Base-by-base conservation (phyloP, 2,797 vertebrate species). In the Perodicticus potto region DNA sequence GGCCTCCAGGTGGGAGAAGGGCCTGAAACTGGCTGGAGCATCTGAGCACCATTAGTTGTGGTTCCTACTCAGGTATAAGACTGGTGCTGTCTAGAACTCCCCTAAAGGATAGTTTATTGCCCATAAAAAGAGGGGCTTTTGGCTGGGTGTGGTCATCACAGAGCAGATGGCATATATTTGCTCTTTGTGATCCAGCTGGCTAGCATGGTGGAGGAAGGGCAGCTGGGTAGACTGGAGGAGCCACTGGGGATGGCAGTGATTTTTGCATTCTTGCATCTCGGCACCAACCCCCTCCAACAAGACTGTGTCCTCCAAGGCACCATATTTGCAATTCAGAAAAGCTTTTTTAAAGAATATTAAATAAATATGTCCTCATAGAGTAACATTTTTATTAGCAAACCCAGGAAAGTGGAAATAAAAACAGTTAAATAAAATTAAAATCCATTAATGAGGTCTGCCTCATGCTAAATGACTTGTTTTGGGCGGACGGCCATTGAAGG, bases 391-490 rank as follows among this genome's bases (percentile, higher is more conserved):
- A 78, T 82, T 61, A 89, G 57, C 40, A 72, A 37, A 32, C 85
- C 43, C 63, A 74, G 72, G n/a, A 90, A 91, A 85, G 57, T 83
- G 17, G 87, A 91, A 93, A 77, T 76, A 89, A 89, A n/a, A 81
- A 37, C 40, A 84, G 72, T 53, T 53, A 83, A 95, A 73, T 84
- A 40, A 72, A 94, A 73, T 34, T 11, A 76, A 82, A 82, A 73
- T 82, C 53, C 37, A 29, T 49, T 59, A 86, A 74, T 7, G 5
- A 86, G 27, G n/a, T 90, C 65, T 93, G 69, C 53, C 87, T 94
- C 25, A 0, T 65, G 76, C 67, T 59, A 49, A 65, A 76, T 76
- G 86, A 53, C 67, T 80, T 72, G 43, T 57, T 40, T 87, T 84
- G 53, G 80, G 83, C 92, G 73, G 81, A 69, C 7, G 77, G 70